Base-by-base conservation (phyloP, 2,797 vertebrate species). In the Anolis apletophallus region DNA sequence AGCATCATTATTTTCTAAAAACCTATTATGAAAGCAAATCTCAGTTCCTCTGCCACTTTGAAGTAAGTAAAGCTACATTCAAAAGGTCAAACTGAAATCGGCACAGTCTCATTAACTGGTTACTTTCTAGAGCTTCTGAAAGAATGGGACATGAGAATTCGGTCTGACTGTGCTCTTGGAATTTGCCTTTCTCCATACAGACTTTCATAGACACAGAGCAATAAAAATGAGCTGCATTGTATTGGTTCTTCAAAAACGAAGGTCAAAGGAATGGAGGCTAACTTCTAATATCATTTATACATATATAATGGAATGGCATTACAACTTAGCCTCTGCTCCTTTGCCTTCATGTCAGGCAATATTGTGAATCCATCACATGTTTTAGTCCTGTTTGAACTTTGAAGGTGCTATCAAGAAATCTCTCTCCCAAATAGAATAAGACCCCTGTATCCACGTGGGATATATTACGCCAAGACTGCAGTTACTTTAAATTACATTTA, bases 141-240 rank as follows among this genome's bases (percentile, higher is more conserved):
- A 79, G 52, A 79, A 67, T 40, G 50, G 40, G 32, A 21, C 81
- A 83, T 72, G 72, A 64, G 32, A 67, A 84, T 74, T 61, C 67
- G 34, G 68, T 36, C 29, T 34, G 68, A 85, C 46, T 16, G 36
- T 50, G 54, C 34, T 59, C 21, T 19, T 85, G 76, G 59, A 85
- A 85, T 85, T 61, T 80, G 84, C 84, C 23, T 5, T 80, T 80
- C 68, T 85, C 84, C 55, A 80, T 73, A 32, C n/a, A 79, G 57
- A 80, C 68, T 80, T 64, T 54, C 55, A 67, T 79, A 74, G 67
- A 26, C 40, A 16, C 69, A 80, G 67, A 74, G 50, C 69, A 73
- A 84, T 83, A 83, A 83, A 87, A 73, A 71, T 72, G 55, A 54
- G 11, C 68, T 73, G 46, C 55, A n/a, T 68, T 55, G 21, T 52